A percentile compares a stretch with the other conserved stretches of the same genome.
Conservation (phyloP, 2,113 vertebrate genomes). For the Corythornis cristatus region DNA sequence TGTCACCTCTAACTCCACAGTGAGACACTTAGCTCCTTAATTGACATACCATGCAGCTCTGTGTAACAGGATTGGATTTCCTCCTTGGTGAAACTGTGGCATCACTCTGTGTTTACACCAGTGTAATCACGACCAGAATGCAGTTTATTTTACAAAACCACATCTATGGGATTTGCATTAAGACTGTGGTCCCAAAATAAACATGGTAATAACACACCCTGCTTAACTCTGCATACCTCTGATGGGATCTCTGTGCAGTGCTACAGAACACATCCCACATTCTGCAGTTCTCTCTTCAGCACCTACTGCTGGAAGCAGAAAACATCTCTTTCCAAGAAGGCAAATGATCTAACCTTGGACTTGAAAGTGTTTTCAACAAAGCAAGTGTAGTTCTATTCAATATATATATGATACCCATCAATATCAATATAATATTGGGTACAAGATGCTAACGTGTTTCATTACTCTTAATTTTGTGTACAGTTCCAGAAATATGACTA, state of each 20-base stretch:
- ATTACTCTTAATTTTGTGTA: background rate
- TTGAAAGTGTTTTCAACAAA: background rate
- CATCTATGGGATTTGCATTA: conserved; percentile 32
- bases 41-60: background rate
- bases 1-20: background rate
- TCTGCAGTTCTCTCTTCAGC: background rate
- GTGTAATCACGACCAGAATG: conserved; percentile 9
- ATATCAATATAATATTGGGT: background rate
- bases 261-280: background rate
- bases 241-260: background rate
- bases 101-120: background rate
- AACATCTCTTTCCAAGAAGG: background rate
- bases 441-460: background rate
- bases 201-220: background rate
- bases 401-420: background rate
- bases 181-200: conserved; percentile 9
- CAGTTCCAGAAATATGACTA: background rate
- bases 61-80: conserved; percentile 1
- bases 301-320: background rate
- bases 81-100: conserved; percentile 12
- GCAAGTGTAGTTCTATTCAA: background rate
- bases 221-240: background rate
- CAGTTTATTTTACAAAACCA: conserved; percentile 17
- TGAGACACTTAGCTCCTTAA: conserved; percentile 13
- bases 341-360: background rate